phyloP scores from a whole-genome alignment of 2,797 vertebrate species.

The Cygnus olor region DNA sequence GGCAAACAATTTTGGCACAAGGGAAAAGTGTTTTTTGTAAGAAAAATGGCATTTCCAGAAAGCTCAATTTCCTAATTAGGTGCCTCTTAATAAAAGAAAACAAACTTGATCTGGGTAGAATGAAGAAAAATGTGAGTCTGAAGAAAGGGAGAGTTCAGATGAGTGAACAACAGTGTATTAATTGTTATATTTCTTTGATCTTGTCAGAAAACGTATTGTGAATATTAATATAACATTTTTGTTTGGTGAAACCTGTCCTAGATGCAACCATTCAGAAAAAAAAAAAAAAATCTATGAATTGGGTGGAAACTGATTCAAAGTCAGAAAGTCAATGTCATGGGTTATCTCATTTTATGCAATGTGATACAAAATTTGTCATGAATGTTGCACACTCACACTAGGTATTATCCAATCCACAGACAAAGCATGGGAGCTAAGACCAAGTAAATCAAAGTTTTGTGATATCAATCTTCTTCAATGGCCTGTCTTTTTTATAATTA shows the following conservation, averaged over 20 bases:
- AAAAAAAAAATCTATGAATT: not conserved
- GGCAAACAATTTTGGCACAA: not conserved
- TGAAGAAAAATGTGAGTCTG: constrained; percentile 30
- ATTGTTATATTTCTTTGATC: not conserved
- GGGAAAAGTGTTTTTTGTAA: not conserved
- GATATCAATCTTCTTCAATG: not conserved
- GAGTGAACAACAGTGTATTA: not conserved
- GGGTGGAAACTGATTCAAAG: not conserved
- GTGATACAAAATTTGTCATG: not conserved
- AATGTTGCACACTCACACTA: not conserved
- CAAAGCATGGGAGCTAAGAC: not conserved
- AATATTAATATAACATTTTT: constrained; percentile 8
- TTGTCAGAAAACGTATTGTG: not conserved
- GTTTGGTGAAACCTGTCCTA: not conserved
- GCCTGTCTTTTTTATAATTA: constrained; percentile 8
- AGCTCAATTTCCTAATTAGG: not conserved
- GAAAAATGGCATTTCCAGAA: not conserved
- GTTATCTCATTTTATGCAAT: not conserved
- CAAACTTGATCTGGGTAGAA: not conserved
- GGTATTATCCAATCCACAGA: not conserved
- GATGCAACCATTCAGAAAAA: not conserved
- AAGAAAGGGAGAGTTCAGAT: not conserved
- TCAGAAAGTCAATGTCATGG: not conserved
- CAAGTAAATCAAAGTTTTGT: constrained; percentile 18
- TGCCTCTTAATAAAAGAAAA: constrained; percentile 16